Base-by-base conservation (phyloP, 2,888 invertebrate species). In the Ormyrus nitidulus region DNA sequence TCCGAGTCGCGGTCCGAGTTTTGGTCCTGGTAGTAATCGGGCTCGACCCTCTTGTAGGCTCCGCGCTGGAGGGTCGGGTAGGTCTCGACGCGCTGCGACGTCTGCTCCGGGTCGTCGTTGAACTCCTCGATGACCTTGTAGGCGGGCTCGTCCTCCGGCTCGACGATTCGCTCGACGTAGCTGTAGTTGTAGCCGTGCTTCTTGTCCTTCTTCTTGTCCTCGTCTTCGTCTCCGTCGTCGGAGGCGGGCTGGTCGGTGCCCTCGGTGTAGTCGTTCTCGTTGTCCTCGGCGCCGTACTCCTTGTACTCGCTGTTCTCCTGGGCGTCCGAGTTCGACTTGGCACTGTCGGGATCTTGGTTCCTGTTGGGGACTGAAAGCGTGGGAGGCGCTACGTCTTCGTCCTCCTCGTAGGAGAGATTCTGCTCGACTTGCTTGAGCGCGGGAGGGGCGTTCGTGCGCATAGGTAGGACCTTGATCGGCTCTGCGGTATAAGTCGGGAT, bases 131-230 rank as follows among this genome's bases (percentile, higher is more conserved):
- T 62, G 2, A 65, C 70, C 19, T 75, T 51, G 7, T 70, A 70
- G 2, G 61, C 9, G 49, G 11, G 58, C 2, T 34, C 49, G 19
- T 6, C 34, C 34, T 34, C 34, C 0, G 80, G 77, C 5, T 81
- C 80, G 9, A 73, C 77, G 48, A 58, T 46, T 0, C 80, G 72
- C 34, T 80, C 76, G 4, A 51, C 61, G 13, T 80, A 56, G 51
- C 62, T 80, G 44, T 76, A 80, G 13, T 51, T 73, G 48, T 80
- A 80, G 5, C 49, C 44, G 6, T 5, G 13, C n/a, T 65, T 53
- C 7, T 7, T 51, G n/a, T 46, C n/a, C 5, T 19, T 64, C 1
- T 62, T 49, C n/a, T 61, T 54, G 6, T 64, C 49, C 6, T 64
- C 72, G 3, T 68, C 51, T 6, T 65, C 44, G 0, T 48, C 34